Base-by-base conservation (phyloP, 2,113 vertebrate species). In the Orthonyx spaldingii region DNA sequence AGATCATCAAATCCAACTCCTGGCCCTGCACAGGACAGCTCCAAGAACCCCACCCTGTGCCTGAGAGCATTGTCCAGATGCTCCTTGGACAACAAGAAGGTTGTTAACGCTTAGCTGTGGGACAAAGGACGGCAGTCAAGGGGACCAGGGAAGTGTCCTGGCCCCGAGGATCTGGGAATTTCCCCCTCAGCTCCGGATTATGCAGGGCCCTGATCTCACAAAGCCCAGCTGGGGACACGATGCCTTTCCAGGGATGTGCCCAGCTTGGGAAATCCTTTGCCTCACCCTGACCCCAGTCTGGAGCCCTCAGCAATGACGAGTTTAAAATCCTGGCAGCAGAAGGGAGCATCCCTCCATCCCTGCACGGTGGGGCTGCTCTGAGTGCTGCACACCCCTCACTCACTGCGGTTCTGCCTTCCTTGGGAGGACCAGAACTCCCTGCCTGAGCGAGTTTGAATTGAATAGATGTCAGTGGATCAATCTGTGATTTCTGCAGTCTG, bases 321-420 rank as follows among this genome's bases (percentile, higher is more conserved):
- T 71, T 76, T 44, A 23, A 60, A 90, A 32, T 76, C 20, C 52
- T 14, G 47, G 47, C 0, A 4, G 53, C n/a, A 57, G 42, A 47
- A 39, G 3, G 24, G 53, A 39, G 59, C 24, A 19, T 21, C 16
- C 46, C 56, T 41, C 41, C 26, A 15, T 11, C 30, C 61, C 55
- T 7, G 8, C 32, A 7, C 7, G 0, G 0, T 32, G 61, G 42
- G 47, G 37, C 65, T 39, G 42, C 75, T 57, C 69, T 18, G 41
- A 50, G 56, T 10, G 41, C 68, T 59, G 60, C 33, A 13, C 0
- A 0, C 10, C n/a, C n/a, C 74, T 49, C 17, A 11, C 10, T 16
- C 49, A 23, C 28, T 11, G 28, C 13, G 18, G 39, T 20, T 39
- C 72, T 84, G 61, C 53, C 41, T 71, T 49, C 72, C 46, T 87